Base-by-base conservation (phyloP, 2,797 vertebrate species). In the Melanotaenia parkinsoni region DNA sequence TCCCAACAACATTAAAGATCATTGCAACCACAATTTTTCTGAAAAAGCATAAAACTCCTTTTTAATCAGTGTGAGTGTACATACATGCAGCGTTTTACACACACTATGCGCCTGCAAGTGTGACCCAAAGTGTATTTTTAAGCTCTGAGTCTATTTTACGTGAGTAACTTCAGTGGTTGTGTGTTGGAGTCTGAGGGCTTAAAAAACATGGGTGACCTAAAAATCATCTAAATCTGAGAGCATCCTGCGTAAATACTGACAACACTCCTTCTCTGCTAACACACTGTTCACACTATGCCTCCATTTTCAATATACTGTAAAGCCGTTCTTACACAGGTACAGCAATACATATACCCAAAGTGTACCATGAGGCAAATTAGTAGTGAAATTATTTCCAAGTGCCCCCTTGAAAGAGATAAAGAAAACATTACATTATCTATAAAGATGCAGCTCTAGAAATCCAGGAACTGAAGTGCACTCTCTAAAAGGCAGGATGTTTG, bases 401-500 rank as follows among this genome's bases (percentile, higher is more conserved):
- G 40, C 76, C 83, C 58, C 66, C 76, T 72, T 37, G 69, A 76
- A 89, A 80, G 71, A 63, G 56, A 65, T 50, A 85, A 75, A 82
- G 43, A 84, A 89, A 86, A 87, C 71, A 87, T 80, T 65, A 77
- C 63, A 86, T 86, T 86, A 81, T 75, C 71, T 65, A 63, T 73
- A 47, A 85, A 81, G 70, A 87, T 80, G 62, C 56, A 43, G 38
- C 70, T 70, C 70, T 70, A 45, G 60, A 64, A 89, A 86, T 79
- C 74, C 74, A 43, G 77, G 83, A 86, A 74, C 50, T 74, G n/a
- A 69, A 73, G 64, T 63, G 18, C 68, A 62, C 50, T 64, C 67
- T 72, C 28, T 69, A 47, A 83, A 77, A 80, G 57, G 64, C 40
- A 64, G 47, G 30, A 62, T 72, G 72, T 65, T 73, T 53, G 20